Evolutionary conservation across 1,140 invertebrate genomes (phyloP), one percentile per base, ranked within the genome.

Genomic region (Andricus grossulariae): DNA sequence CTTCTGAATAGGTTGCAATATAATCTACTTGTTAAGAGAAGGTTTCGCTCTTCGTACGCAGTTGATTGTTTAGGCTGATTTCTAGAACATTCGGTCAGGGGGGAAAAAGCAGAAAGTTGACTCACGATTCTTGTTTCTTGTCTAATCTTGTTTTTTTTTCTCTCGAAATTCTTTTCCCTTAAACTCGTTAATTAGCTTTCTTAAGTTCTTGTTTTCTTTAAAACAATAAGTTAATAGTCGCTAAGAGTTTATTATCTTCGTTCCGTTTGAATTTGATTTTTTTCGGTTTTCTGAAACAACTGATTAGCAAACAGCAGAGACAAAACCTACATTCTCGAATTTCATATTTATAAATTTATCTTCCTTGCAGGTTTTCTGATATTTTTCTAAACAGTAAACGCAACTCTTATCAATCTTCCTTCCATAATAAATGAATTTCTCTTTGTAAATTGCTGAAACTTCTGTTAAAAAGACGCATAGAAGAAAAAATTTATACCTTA

Each of bases 371-470:
- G 21, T 21, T 55, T 55, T 32, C 12, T 12, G 10, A 18, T 18
- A n/a, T 55, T 55, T 55, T 55, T 55, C n/a, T 18, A 10, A 55
- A 55, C n/a, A 19, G 18, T 8, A 19, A 13, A 7, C n/a, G 21
- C 18, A 21, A 10, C 21, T 13, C 54, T 19, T 19, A 39, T 15
- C 18, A 15, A 15, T 16, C 39, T 45, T 57, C 55, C 19, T 12
- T 57, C 8, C 39, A 45, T 45, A 10, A 45, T 2, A 45, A 45
- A 3, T 66, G 6, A 21, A 60, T 16, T 66, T 39, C 60, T 3
- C 11, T n/a, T 39, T 66, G 10, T 6, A 39, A 21, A 18, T 66
- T 66, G 15, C 60, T 66, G 60, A 45, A 66, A 66, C 60, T 66
- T 66, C 25, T 25, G n/a, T 66, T 66, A 45, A 60, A 66, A 54